Evolutionary conservation across 2,113 vertebrate species (phyloP).

Genomic region (Ciconia boyciana): DNA sequence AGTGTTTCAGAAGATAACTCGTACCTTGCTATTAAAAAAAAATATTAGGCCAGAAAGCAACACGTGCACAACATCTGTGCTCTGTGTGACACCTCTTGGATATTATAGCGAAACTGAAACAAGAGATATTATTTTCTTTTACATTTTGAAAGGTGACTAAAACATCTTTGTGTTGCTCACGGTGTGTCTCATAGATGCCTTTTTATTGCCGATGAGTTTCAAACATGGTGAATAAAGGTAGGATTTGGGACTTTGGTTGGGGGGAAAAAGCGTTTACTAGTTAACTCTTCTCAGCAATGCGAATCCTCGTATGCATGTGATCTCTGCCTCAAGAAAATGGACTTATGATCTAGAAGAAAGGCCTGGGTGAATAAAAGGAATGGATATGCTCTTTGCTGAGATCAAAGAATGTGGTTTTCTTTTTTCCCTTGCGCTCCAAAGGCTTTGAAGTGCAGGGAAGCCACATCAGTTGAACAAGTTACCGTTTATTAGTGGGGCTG

Average conservation of each 20-base stretch:
- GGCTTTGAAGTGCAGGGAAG: not conserved
- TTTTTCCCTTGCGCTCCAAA: accelerated
- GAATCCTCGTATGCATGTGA: not conserved
- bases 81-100: not conserved
- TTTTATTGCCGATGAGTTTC: not conserved
- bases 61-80: accelerated
- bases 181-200: not conserved
- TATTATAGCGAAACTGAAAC: not conserved
- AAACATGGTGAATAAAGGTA: not conserved
- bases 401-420: not conserved
- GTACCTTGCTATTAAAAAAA: not conserved
- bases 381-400: not conserved
- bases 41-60: not conserved
- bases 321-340: not conserved
- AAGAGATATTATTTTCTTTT: not conserved
- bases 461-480: not conserved
- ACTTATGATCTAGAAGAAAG: not conserved
- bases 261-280: accelerated
- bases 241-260: not conserved
- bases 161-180: not conserved
- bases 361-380: not conserved
- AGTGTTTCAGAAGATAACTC: not conserved
- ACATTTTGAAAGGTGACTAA: not conserved
- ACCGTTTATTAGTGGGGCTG: not conserved
- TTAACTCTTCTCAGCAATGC: not conserved